Conservation (phyloP, 2,113 vertebrate species). For the Telmatochromis bifrenatus region DNA sequence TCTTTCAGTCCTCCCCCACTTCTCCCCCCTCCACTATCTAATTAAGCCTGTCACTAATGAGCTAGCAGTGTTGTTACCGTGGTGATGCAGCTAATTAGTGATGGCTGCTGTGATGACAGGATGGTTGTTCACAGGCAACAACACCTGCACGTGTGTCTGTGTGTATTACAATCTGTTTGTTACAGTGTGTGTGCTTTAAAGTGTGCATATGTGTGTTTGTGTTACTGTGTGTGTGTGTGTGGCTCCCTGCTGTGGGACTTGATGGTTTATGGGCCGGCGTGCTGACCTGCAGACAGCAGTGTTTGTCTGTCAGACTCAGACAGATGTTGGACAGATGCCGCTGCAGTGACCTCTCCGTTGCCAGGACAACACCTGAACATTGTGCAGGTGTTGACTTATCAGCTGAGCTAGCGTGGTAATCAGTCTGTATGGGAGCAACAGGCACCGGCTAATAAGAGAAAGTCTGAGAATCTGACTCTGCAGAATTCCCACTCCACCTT, state of each 20-base stretch:
- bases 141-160: background rate
- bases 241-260: background rate
- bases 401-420: background rate
- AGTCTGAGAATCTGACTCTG: background rate
- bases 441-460: background rate
- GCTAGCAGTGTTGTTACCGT: background rate
- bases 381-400: background rate
- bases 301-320: background rate
- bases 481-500: background rate
- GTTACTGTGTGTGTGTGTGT: background rate
- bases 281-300: background rate
- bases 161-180: background rate
- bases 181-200: background rate
- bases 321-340: background rate
- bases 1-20: too few relatives aligned
- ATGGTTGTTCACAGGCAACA: background rate
- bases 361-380: background rate
- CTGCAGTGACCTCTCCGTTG: background rate
- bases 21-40: background rate
- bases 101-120: background rate
- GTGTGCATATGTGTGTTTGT: background rate
- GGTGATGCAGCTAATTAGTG: slow-evolving; percentile 10
- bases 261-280: background rate
- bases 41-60: background rate
- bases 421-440: background rate